Base-by-base conservation (phyloP, 2,888 invertebrate genomes). In the Actias luna region DNA sequence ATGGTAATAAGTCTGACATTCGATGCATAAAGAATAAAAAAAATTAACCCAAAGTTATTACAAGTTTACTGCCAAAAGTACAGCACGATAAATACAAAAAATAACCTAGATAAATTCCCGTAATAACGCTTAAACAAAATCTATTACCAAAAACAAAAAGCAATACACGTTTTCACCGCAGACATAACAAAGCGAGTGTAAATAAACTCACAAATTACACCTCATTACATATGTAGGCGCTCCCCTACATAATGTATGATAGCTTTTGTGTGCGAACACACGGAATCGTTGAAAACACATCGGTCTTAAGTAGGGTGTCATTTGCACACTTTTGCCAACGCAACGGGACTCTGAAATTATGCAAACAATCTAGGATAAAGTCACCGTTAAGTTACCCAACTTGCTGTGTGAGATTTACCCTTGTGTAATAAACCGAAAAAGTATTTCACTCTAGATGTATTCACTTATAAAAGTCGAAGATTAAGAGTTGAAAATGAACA, bases 161-260 rank as follows among this genome's bases (percentile, higher is more conserved):
- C 22, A 50, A 25, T 50, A 25, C 25, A 50, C 14, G 25, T 50
- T n/a, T n/a, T 25, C 12, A 50, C 25, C 22, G 10, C 46, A 50
- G 4, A 50, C 5, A 22, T 39, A 42, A 29, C 29, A 55, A n/a
- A 16, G n/a, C 55, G n/a, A n/a, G 29, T n/a, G 55, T n/a, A 29
- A 55, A 55, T 55, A 58, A 62, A 42, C 57, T 57, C 10, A n/a
- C 12, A 62, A 62, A 58, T 62, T 62, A 62, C n/a, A 33, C 61
- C 36, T 35, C 42, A 42, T 57, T 62, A 62, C 58, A 42, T 62
- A 62, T 62, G 61, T 58, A 62, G 58, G 58, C 61, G 57, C 29
- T 61, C 42, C 29, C 57, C 31, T 62, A 58, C 42, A 42, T 62
- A 57, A 62, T 58, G 42, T 33, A 62, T 42, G 22, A 33, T 33